phyloP scores from a whole-genome alignment of 2,113 vertebrate genomes.

The Pyxicephalus adspersus region DNA sequence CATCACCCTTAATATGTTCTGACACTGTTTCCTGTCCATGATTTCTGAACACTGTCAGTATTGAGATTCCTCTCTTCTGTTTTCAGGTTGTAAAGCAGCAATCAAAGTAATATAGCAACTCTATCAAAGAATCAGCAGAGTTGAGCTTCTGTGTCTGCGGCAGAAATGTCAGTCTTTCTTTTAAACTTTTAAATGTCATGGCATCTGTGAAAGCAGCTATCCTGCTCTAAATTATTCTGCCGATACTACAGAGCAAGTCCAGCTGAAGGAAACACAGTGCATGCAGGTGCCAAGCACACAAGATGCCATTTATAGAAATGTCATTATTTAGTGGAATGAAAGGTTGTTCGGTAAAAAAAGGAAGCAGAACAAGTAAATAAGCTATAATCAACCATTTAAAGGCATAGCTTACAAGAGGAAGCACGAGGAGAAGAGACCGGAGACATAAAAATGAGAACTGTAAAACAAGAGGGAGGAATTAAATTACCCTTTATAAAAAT shows the following conservation, averaged over 20 bases:
- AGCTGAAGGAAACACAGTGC: constrained; percentile 5
- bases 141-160: not conserved
- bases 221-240: constrained; percentile 33
- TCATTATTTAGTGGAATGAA: constrained; percentile 46
- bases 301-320: constrained; percentile 50
- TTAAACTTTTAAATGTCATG: constrained; percentile 47
- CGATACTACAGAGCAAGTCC: constrained; percentile 24
- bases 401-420: not conserved
- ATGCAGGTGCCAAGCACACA: constrained; percentile 16
- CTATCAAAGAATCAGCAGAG: constrained; percentile 5
- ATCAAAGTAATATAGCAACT: constrained; percentile 2
- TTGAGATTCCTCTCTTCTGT: no score
- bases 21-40: no score
- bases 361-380: not conserved
- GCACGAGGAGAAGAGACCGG: not conserved
- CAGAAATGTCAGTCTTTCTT: constrained; percentile 34
- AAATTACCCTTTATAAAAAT: not conserved
- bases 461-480: not conserved
- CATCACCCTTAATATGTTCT: no score
- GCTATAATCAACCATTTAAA: constrained; percentile 6
- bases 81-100: not conserved
- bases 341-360: constrained; percentile 38
- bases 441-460: not conserved
- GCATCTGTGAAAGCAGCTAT: constrained; percentile 41
- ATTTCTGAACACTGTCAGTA: no score